Percentiles rank a stretch among this genome's conserved stretches.
These are phyloP conservation scores for Porphyrio hochstetteri DNA, from an alignment of 2,113 vertebrate genomes.

Conservation along the genomic window DNA sequence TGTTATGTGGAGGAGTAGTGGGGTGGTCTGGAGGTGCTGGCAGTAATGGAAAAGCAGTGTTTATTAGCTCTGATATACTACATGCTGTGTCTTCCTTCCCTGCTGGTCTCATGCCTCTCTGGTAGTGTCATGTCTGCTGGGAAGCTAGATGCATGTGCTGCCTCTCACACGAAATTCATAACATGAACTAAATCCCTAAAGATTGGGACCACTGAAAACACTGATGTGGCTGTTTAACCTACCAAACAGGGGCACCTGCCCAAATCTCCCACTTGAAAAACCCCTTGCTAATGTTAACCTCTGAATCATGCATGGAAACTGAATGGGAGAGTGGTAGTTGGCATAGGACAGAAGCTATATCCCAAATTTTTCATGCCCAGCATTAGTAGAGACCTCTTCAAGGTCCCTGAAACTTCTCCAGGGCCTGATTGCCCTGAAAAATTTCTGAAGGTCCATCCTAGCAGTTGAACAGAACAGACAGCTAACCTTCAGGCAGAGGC, in stretches of 20 bases:
- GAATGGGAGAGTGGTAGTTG: not conserved
- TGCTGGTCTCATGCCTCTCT: not conserved
- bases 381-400: not conserved
- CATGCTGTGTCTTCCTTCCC: not conserved
- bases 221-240: not conserved
- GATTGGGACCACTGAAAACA: not conserved
- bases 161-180: not conserved
- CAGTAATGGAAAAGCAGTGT: not conserved
- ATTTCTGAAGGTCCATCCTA: not conserved
- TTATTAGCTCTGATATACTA: not conserved
- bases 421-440: not conserved
- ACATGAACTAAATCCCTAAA: not conserved
- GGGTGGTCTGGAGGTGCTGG: not conserved
- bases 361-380: not conserved
- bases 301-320: not conserved
- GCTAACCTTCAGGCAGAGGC: not conserved
- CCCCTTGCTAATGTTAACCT: not conserved
- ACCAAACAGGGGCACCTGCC: not conserved
- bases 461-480: not conserved
- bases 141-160: not conserved
- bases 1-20: not conserved
- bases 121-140: not conserved
- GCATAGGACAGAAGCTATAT: not conserved
- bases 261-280: not conserved
- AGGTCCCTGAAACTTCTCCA: not conserved